Evolutionary conservation across 2,888 invertebrate species (phyloP).

Genomic region (Acanthosepion lycidas): DNA sequence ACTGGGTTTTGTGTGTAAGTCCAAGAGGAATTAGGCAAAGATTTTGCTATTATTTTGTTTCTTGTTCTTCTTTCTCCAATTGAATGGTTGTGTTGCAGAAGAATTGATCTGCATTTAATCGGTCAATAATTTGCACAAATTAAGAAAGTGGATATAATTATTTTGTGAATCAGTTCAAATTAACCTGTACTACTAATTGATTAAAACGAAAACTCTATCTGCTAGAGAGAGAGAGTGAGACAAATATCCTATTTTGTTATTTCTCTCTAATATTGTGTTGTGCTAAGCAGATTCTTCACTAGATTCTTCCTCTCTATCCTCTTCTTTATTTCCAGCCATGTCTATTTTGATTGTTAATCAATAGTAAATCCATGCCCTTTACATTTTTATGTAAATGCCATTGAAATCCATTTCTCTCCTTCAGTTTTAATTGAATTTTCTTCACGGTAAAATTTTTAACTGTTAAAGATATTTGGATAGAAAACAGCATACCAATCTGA

Average conservation of each 20-base stretch:
- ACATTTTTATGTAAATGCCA: neutral
- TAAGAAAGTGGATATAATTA: conserved; percentile 13
- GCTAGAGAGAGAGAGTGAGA: neutral
- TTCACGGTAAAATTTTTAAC: neutral
- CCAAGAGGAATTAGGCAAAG: too few relatives aligned
- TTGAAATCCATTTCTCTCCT: neutral
- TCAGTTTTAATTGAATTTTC: neutral
- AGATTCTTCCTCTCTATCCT: neutral
- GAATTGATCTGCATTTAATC: neutral
- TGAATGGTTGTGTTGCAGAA: conserved; percentile 16
- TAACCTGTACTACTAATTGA: conserved; percentile 16
- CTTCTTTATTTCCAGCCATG: neutral
- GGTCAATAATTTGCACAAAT: neutral
- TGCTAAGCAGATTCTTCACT: neutral
- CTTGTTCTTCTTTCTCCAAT: neutral
- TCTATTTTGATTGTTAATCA: neutral
- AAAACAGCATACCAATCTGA: neutral
- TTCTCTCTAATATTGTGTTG: neutral
- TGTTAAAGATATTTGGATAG: neutral
- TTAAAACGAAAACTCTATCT: neutral
- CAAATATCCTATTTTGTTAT: neutral
- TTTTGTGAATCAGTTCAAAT: conserved; percentile 18
- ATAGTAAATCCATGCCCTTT: neutral
- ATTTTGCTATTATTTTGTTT: neutral
- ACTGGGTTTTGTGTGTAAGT: neutral